Base-by-base conservation (phyloP, 2,797 vertebrate genomes). In the Pelochelys cantorii region DNA sequence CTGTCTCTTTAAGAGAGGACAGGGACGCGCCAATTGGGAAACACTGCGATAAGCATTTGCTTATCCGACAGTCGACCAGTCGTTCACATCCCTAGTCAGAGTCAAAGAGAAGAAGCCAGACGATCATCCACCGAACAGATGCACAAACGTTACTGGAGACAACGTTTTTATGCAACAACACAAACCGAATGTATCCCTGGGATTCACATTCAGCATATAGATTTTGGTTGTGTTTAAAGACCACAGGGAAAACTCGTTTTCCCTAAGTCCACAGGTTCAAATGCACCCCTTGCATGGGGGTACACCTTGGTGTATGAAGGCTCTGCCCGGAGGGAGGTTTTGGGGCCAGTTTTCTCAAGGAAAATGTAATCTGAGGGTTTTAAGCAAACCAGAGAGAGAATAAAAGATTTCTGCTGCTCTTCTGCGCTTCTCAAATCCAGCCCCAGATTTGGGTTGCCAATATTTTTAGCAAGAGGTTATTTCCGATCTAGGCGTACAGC, bases 341-440 rank as follows among this genome's bases (percentile, higher is more conserved):
- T 57, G 84, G 85, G 84, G 42, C 83, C 53, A n/a, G 83, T 55
- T 79, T 93, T 89, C 79, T 71, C 81, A 81, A 87, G 85, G 85
- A 87, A 85, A 92, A 80, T 84, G 90, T 93, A 93, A 95, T 87
- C 85, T 0, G 2, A 48, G 80, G 68, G 56, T 52, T 81, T 92
- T 88, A 90, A 91, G 89, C 88, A 92, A 86, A 93, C 89, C 56
- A 34, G 84, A 93, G 92, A 25, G 17, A 82, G 75, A 62, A 15
- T 15, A 29, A 62, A 62, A 11, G 86, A 79, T 88, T 88, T 56
- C n/a, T 81, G 48, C 53, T 71, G 92, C 84, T 60, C 27, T 84
- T 96, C 83, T 54, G 57, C 37, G 56, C 42, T 86, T 84, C 60
- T 27, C 59, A 2, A 79, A 81, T 55, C 68, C 78, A 85, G 93